phyloP scores from a whole-genome alignment of 2,888 invertebrate species.

The Drosophila algonquin region DNA sequence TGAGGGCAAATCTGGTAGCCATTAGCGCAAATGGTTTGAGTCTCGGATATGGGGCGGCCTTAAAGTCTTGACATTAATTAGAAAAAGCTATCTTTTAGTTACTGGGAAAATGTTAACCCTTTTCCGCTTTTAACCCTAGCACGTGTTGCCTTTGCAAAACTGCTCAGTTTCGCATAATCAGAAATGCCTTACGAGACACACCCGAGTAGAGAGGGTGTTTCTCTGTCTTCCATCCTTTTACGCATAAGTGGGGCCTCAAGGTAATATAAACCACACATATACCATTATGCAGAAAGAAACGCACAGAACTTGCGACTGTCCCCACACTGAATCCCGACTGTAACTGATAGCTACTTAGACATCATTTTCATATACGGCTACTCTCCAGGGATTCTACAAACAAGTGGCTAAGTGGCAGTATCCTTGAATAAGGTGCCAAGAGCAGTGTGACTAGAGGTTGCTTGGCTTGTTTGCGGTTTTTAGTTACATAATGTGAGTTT shows the following conservation, averaged over 20 bases:
- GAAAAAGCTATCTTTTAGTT: conserved; percentile 30
- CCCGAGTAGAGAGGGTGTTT: conserved; percentile 9
- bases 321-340: conserved; percentile 1
- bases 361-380: conserved; percentile 9
- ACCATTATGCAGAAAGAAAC: too few species aligned
- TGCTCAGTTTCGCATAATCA: conserved; percentile 46
- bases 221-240: too few species aligned
- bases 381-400: conserved; percentile 32
- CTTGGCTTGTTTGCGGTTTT: conserved; percentile 18
- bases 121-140: conserved; percentile 9
- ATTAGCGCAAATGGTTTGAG: conserved; percentile 33
- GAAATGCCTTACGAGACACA: conserved; percentile 32
- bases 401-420: conserved; percentile 45
- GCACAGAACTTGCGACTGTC: not conserved
- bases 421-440: conserved; percentile 50
- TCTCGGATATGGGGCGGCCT: not conserved
- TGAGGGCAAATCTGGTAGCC: conserved; percentile 40
- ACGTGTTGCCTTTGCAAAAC: conserved; percentile 30
- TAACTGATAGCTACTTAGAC: conserved; percentile 49
- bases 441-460: conserved; percentile 17
- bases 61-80: conserved; percentile 48
- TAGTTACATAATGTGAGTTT: conserved; percentile 19
- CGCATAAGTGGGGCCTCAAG: conserved; percentile 33
- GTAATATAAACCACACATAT: conserved; percentile 40
- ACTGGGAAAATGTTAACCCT: not conserved